Percentiles rank a stretch among this genome's conserved stretches.
Evolutionary conservation across 2,113 vertebrate species (phyloP).

Genomic region (Rallus limicola): DNA sequence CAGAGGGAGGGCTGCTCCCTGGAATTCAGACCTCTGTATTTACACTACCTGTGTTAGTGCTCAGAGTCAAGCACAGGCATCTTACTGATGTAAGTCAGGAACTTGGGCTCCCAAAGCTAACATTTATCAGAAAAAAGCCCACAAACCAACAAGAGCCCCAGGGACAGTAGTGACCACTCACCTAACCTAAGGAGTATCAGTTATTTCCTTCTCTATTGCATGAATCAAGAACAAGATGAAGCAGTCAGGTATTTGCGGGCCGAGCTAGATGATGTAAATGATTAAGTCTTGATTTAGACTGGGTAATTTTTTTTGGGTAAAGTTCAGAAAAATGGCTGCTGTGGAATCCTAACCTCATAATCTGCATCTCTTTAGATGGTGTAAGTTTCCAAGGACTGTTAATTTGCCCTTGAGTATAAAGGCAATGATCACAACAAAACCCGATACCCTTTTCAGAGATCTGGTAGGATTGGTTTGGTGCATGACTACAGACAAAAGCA

Average conservation of each 20-base stretch:
- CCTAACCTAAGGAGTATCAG: neutral
- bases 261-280: neutral
- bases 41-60: too few species aligned
- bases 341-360: neutral
- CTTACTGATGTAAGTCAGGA: neutral
- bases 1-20: neutral
- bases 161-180: neutral
- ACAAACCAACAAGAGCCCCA: neutral
- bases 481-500: neutral
- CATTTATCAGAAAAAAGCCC: neutral
- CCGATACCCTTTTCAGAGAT: neutral
- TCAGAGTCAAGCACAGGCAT: neutral
- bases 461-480: neutral
- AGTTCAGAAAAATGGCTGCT: neutral
- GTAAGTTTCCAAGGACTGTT: neutral
- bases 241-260: neutral
- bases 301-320: neutral
- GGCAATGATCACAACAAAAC: neutral
- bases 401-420: neutral
- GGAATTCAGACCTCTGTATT: neutral
- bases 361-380: neutral
- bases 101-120: neutral
- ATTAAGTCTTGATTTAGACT: neutral
- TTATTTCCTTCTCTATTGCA: neutral
- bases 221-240: neutral